phyloP scores from a whole-genome alignment of 1,140 invertebrate genomes.

The Zaprionus camerounensis region DNA sequence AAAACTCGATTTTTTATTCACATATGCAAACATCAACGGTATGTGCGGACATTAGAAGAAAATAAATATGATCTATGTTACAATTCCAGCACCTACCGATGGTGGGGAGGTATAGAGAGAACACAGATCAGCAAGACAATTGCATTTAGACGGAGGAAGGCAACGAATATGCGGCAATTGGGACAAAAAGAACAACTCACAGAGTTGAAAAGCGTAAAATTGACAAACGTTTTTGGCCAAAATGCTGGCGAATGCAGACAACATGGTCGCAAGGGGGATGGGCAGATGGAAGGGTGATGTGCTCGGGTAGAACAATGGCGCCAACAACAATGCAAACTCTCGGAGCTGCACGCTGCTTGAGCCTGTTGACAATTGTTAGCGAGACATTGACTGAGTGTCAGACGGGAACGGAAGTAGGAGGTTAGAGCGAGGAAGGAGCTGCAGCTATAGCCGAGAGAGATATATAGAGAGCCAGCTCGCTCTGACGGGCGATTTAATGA shows the following conservation, averaged over 20 bases:
- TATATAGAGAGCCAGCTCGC: not conserved
- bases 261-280: slow-evolving; percentile 10
- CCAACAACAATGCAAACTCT: slow-evolving; percentile 53
- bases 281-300: slow-evolving; percentile 6
- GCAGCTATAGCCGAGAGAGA: not conserved
- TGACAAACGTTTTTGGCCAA: slow-evolving; percentile 73
- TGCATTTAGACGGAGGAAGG: slow-evolving; percentile 7
- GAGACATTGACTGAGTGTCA: slow-evolving; percentile 80
- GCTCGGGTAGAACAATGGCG: slow-evolving; percentile 27
- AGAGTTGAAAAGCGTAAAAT: slow-evolving; percentile 78
- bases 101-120: not conserved
- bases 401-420: not conserved
- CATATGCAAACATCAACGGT: too few species aligned
- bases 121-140: not conserved
- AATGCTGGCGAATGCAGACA: slow-evolving; percentile 56
- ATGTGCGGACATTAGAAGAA: too few species aligned
- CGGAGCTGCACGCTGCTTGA: slow-evolving; percentile 68
- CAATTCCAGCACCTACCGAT: not conserved
- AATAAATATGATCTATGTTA: too few species aligned
- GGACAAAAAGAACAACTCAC: slow-evolving; percentile 68
- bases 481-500: slow-evolving; percentile 69
- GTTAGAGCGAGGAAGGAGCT: not conserved
- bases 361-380: slow-evolving; percentile 82
- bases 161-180: slow-evolving; percentile 38
- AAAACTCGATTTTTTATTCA: too few species aligned